phyloP scores from a whole-genome alignment of 2,113 vertebrate genomes.

The Paramisgurnus dabryanus region DNA sequence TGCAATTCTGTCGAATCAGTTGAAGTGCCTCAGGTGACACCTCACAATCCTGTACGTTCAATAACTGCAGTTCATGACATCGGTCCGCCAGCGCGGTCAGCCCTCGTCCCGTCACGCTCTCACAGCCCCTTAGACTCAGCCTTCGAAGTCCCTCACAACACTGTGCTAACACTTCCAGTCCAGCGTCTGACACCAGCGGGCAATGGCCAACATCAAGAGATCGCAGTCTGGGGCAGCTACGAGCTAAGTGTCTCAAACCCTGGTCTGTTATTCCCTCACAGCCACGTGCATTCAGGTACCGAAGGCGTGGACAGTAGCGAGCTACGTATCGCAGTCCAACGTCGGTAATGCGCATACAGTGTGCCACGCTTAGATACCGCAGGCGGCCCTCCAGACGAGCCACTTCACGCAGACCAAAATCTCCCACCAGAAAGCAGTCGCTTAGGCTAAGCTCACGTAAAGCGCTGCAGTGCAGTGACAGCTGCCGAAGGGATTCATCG shows the following conservation, averaged over 20 bases:
- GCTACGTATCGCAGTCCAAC: slow-evolving; percentile 95
- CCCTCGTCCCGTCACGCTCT: slow-evolving; percentile 90
- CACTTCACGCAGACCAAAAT: slow-evolving; percentile 93
- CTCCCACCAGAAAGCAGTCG: slow-evolving; percentile 92
- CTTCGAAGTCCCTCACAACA: slow-evolving; percentile 92
- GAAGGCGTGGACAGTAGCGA: slow-evolving; percentile 94
- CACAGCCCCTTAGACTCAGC: slow-evolving; percentile 91
- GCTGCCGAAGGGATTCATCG: slow-evolving; percentile 91
- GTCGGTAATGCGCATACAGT: slow-evolving; percentile 94
- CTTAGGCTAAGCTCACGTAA: slow-evolving; percentile 93
- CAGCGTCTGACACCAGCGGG: slow-evolving; percentile 90
- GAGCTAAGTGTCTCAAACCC: slow-evolving; percentile 90
- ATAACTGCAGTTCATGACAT: slow-evolving; percentile 94
- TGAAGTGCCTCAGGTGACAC: slow-evolving; percentile 90
- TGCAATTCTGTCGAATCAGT: slow-evolving; percentile 91
- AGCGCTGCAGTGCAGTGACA: slow-evolving; percentile 89
- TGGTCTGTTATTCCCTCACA: slow-evolving; percentile 98
- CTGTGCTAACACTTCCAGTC: slow-evolving; percentile 89
- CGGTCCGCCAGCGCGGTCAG: slow-evolving; percentile 91
- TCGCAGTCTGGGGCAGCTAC: slow-evolving; percentile 93
- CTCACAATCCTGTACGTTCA: slow-evolving; percentile 97
- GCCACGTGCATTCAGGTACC: slow-evolving; percentile 96
- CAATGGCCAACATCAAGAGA: slow-evolving; percentile 96
- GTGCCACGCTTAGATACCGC: slow-evolving; percentile 94
- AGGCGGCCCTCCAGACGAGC: slow-evolving; percentile 93